Conservation (phyloP, 2,888 invertebrate species). For the Drosophila ustulata region DNA sequence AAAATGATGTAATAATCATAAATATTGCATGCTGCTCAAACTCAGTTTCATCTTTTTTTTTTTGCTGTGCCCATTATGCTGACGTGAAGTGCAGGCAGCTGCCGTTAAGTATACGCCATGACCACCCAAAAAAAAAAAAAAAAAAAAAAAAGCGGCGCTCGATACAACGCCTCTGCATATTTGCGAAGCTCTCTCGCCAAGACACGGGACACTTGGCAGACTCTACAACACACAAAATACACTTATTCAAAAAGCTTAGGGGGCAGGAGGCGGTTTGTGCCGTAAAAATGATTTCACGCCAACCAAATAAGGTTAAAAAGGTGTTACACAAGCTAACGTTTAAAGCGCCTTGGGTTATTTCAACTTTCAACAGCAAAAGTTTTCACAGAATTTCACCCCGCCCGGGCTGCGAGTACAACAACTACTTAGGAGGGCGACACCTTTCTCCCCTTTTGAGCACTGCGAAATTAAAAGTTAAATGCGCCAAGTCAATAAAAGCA, state of each 20-base stretch:
- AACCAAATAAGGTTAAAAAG: slow-evolving; percentile 73
- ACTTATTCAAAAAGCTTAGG: slow-evolving; percentile 45
- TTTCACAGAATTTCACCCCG: slow-evolving; percentile 15
- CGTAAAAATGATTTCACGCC: slow-evolving; percentile 71
- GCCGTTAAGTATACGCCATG: slow-evolving; percentile 65
- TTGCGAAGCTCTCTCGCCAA: slow-evolving; percentile 58
- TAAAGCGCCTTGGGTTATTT: slow-evolving; percentile 58
- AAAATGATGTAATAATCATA: slow-evolving; percentile 57
- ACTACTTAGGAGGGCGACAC: slow-evolving; percentile 39
- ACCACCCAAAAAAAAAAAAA: slow-evolving; percentile 45
- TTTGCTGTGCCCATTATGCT: slow-evolving; percentile 38
- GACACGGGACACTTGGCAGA: slow-evolving; percentile 4
- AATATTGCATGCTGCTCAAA: slow-evolving; percentile 64
- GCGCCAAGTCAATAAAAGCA: slow-evolving; percentile 73
- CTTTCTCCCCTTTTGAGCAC: slow-evolving; percentile 38
- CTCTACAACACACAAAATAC: slow-evolving; percentile 44
- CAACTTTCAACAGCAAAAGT: slow-evolving; percentile 52
- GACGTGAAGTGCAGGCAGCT: slow-evolving; percentile 42
- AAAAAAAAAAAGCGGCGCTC: slow-evolving; percentile 13
- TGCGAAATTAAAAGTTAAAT: slow-evolving; percentile 76
- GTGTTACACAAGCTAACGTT: slow-evolving; percentile 62
- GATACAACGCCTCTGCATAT: slow-evolving; percentile 45
- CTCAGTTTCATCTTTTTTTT: slow-evolving; percentile 14
- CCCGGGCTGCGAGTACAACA: neutral
- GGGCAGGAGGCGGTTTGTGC: neutral